phyloP scores from a whole-genome alignment of 2,113 vertebrate genomes.

The Callionymus lyra region DNA sequence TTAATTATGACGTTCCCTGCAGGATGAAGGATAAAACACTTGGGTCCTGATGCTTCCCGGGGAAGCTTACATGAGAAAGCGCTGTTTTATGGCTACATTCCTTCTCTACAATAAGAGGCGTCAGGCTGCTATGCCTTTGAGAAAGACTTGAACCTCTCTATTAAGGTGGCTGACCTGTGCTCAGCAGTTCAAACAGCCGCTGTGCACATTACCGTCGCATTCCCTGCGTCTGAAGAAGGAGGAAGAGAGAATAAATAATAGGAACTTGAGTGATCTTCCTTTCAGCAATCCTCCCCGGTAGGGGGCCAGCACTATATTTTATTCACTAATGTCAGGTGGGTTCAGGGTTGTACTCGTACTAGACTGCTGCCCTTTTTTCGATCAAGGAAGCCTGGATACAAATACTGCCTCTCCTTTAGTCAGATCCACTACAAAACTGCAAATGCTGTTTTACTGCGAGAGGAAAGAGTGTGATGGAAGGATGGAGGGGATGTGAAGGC shows the following conservation, averaged over 20 bases:
- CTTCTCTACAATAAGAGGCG: conserved; percentile 62
- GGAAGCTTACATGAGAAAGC: conserved; percentile 53
- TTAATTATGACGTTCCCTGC: conserved; percentile 13
- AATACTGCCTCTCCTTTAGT: conserved; percentile 30
- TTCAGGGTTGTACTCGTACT: conserved; percentile 38
- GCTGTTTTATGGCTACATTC: conserved; percentile 64
- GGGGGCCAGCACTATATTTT: conserved; percentile 54
- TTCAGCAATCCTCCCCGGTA: conserved; percentile 52
- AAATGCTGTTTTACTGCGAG: not conserved
- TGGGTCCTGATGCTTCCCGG: conserved; percentile 27
- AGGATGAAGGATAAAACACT: conserved; percentile 29
- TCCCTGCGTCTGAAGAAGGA: conserved; percentile 38
- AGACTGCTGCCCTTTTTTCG: conserved; percentile 33
- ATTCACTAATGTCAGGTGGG: conserved; percentile 65
- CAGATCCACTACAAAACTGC: conserved; percentile 28
- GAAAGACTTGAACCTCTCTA: conserved; percentile 62
- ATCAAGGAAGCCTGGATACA: conserved; percentile 46
- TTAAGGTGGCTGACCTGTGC: conserved; percentile 67
- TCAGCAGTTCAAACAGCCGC: conserved; percentile 58
- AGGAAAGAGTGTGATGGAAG: conserved; percentile 5
- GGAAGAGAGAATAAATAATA: conserved; percentile 56
- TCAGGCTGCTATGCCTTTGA: conserved; percentile 57
- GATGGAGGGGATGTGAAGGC: conserved; percentile 3
- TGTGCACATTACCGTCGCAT: conserved; percentile 58
- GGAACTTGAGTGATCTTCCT: conserved; percentile 54